Percentiles rank a stretch among this genome's conserved stretches.
These are phyloP conservation scores for Sylvietta virens DNA, from an alignment of 2,113 vertebrate genomes.

Conservation along the genomic window DNA sequence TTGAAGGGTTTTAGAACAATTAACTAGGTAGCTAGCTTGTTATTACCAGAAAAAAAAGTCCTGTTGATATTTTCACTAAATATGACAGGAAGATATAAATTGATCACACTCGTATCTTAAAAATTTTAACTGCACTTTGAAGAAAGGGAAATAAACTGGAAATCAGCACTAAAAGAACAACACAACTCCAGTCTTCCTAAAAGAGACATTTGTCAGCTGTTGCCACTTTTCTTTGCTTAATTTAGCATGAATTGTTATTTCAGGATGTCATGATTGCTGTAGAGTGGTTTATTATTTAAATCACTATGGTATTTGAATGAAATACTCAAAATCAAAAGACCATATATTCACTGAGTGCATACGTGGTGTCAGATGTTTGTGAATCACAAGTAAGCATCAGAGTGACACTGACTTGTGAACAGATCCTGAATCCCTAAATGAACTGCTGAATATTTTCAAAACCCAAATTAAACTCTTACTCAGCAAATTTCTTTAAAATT, in stretches of 20 bases:
- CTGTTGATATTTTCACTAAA: background rate
- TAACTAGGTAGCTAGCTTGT: background rate
- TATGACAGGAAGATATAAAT: background rate
- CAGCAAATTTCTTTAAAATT: background rate
- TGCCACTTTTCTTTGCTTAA: constrained; percentile 44
- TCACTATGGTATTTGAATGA: constrained; percentile 4
- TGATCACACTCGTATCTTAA: background rate
- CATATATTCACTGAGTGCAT: background rate
- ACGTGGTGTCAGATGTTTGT: background rate
- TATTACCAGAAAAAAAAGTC: background rate
- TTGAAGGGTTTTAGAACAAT: background rate
- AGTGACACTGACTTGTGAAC: background rate
- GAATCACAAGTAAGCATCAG: background rate
- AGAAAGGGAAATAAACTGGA: background rate
- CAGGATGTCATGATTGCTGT: constrained; percentile 53
- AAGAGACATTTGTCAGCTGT: constrained; percentile 57
- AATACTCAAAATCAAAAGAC: constrained; percentile 12
- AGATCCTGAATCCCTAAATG: background rate
- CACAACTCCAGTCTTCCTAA: background rate
- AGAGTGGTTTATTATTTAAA: constrained; percentile 52
- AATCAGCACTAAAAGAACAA: background rate
- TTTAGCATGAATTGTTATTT: constrained; percentile 57
- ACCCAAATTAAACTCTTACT: background rate
- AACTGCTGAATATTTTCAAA: background rate
- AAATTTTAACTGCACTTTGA: background rate